Conservation (phyloP, 2,888 invertebrate genomes). For the Bursaphelenchus okinawaensis region DNA sequence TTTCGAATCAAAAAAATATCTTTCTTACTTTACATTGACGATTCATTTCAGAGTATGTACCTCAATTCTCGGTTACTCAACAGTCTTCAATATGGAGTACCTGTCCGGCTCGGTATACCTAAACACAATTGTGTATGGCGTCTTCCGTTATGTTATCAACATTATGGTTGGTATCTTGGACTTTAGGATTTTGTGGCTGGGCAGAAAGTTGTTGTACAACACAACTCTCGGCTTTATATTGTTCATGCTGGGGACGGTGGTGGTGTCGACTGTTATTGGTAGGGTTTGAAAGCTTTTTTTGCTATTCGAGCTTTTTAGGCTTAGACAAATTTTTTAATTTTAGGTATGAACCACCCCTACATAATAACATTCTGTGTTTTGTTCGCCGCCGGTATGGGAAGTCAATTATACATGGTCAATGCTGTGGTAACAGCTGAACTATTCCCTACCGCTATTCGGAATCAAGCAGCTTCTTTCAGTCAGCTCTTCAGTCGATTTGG, state of each 20-base stretch:
- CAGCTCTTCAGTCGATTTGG: conserved; percentile 38
- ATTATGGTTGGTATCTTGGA: conserved; percentile 33
- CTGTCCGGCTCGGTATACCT: conserved; percentile 44
- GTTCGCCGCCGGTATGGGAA: conserved; percentile 32
- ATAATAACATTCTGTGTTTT: conserved; percentile 7
- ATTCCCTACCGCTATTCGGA: conserved; percentile 46
- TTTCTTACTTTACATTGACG: background rate
- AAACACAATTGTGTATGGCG: conserved; percentile 36
- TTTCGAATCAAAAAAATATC: no score
- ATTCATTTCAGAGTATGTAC: conserved; percentile 33
- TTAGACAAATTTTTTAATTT: background rate
- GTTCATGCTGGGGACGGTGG: conserved; percentile 13
- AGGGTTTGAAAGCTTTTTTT: background rate
- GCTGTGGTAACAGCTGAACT: conserved; percentile 22
- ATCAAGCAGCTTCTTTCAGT: conserved; percentile 37
- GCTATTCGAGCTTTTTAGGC: background rate
- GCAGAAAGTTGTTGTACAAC: conserved; percentile 36
- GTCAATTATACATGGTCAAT: conserved; percentile 27
- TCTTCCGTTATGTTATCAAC: conserved; percentile 37
- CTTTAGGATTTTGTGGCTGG: conserved; percentile 30
- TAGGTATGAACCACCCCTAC: background rate
- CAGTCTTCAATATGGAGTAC: conserved; percentile 52
- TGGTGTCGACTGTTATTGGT: conserved; percentile 17
- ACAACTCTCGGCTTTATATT: conserved; percentile 30
- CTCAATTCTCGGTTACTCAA: conserved; percentile 45